phyloP scores from a whole-genome alignment of 2,113 vertebrate genomes.

The Periophthalmus modestus region DNA sequence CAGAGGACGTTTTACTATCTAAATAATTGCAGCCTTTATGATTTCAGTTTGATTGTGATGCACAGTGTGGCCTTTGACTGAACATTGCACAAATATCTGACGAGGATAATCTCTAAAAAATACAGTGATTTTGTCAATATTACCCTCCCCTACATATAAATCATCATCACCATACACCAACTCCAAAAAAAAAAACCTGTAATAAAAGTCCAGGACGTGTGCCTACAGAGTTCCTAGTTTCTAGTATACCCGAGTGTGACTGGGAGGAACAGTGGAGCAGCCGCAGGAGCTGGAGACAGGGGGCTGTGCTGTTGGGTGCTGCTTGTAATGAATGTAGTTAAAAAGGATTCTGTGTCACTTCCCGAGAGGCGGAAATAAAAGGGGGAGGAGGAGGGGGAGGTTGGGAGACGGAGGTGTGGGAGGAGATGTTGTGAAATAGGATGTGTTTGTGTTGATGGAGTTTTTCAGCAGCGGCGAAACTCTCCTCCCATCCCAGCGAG shows the following conservation, averaged over 20 bases:
- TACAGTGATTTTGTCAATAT: no score
- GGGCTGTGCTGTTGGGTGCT: conserved; percentile 41
- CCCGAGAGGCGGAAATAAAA: conserved; percentile 68
- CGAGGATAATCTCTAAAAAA: conserved; percentile 14
- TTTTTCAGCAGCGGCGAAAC: conserved; percentile 57
- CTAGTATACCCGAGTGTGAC: conserved; percentile 27
- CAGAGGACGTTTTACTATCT: no score
- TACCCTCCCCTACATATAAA: not conserved
- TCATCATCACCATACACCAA: conserved; percentile 24
- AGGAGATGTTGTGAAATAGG: conserved; percentile 68
- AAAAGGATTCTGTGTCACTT: conserved; percentile 77
- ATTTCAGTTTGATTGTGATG: no score
- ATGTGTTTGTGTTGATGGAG: conserved; percentile 70
- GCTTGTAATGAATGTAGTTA: conserved; percentile 69
- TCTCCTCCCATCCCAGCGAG: conserved; percentile 58
- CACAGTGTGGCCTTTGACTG: not conserved
- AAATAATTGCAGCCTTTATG: no score
- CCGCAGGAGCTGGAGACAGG: conserved; percentile 9
- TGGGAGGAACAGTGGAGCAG: conserved; percentile 1
- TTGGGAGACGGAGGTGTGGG: conserved; percentile 48
- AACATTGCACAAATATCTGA: conserved; percentile 35
- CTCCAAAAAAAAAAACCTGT: conserved; percentile 27
- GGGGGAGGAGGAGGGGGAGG: conserved; percentile 53
- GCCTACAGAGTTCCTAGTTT: conserved; percentile 27
- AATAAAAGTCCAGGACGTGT: conserved; percentile 47